Conservation (phyloP, 2,113 vertebrate species). For the Ahaetulla prasina region DNA sequence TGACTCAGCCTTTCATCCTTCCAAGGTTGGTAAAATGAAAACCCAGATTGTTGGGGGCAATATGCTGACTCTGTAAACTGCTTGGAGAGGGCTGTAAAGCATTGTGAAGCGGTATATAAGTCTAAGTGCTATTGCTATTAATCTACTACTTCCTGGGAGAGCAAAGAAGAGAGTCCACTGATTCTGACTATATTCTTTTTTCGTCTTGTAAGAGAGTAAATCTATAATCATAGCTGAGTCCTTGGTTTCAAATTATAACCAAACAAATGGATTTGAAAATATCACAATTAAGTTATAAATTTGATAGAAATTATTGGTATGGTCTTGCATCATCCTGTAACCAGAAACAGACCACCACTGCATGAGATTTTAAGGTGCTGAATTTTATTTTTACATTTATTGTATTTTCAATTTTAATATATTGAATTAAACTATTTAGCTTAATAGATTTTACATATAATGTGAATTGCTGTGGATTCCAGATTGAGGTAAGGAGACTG, state of each 20-base stretch:
- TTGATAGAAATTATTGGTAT: neutral
- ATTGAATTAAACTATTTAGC: neutral
- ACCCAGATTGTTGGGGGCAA: neutral
- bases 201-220: neutral
- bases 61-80: neutral
- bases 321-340: neutral
- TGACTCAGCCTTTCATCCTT: neutral
- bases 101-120: neutral
- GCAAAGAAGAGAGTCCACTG: neutral
- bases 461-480: neutral
- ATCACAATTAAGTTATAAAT: neutral
- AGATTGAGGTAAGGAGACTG: neutral
- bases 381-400: neutral
- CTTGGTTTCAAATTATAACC: neutral
- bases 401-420: neutral
- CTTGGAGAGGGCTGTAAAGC: neutral
- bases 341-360: neutral
- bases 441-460: no score
- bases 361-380: neutral
- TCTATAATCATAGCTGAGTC: neutral
- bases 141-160: neutral
- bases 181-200: neutral
- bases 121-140: neutral
- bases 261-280: neutral
- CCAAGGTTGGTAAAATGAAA: neutral